Evolutionary conservation across 2,888 invertebrate genomes (phyloP).

Genomic region (Agonum fuliginosum): DNA sequence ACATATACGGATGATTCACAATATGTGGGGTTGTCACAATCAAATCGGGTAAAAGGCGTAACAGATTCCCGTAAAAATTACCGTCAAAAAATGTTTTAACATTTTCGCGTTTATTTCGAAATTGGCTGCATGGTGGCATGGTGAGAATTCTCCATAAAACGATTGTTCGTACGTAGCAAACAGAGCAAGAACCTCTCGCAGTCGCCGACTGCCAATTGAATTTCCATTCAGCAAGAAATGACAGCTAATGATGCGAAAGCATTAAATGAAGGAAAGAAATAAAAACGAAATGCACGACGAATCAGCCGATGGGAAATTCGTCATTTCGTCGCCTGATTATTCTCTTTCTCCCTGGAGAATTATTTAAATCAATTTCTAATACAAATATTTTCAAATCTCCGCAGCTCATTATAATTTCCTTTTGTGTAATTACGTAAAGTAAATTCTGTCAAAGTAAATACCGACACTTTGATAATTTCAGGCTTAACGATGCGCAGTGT

Average conservation of each 20-base stretch:
- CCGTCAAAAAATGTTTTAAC: no score
- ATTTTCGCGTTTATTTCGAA: no score
- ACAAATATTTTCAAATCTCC: slow-evolving; percentile 33
- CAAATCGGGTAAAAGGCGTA: no score
- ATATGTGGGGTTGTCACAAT: no score
- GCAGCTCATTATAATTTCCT: slow-evolving; percentile 4
- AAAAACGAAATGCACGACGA: slow-evolving; percentile 57
- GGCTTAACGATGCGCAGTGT: background rate
- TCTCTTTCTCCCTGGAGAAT: slow-evolving; percentile 6
- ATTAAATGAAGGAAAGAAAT: slow-evolving; percentile 59
- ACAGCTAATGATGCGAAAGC: slow-evolving; percentile 60
- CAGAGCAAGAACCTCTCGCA: slow-evolving; percentile 50
- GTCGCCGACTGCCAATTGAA: slow-evolving; percentile 53
- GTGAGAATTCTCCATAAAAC: no score
- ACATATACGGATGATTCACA: no score
- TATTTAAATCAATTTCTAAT: slow-evolving; percentile 32
- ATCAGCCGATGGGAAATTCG: slow-evolving; percentile 50
- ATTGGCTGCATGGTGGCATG: no score
- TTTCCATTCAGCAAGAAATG: slow-evolving; percentile 60
- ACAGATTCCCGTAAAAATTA: no score
- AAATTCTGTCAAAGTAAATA: background rate
- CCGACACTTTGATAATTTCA: background rate
- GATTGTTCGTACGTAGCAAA: no score
- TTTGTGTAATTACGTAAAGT: slow-evolving; percentile 13
- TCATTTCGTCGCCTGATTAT: slow-evolving; percentile 26